Evolutionary conservation across 2,113 vertebrate genomes (phyloP).

Genomic region (Melanostigma gelatinosum): DNA sequence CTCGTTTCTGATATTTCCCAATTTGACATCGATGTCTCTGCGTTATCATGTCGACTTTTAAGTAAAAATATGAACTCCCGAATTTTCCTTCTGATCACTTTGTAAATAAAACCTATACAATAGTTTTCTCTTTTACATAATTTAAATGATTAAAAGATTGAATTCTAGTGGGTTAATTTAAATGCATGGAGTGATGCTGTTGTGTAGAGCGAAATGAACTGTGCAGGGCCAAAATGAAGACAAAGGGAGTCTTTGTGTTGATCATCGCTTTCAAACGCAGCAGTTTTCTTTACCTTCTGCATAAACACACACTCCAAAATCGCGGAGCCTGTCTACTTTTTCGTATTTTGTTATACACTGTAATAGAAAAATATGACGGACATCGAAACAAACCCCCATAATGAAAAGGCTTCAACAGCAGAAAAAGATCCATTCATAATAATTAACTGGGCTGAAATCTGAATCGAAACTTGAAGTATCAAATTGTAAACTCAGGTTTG

Average conservation of each 20-base stretch:
- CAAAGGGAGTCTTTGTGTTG: constrained; percentile 31
- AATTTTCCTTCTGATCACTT: constrained; percentile 53
- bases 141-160: neutral
- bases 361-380: neutral
- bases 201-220: neutral
- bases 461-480: no score
- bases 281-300: constrained; percentile 1
- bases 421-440: neutral
- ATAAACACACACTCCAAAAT: neutral
- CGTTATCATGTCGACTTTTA: constrained; percentile 26
- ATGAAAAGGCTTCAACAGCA: neutral
- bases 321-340: neutral
- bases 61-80: constrained; percentile 35
- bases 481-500: neutral
- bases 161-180: neutral
- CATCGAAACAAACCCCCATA: neutral
- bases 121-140: neutral
- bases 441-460: neutral
- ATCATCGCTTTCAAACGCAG: neutral
- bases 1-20: constrained; percentile 26
- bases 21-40: constrained; percentile 6
- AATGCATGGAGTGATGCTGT: neutral
- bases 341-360: neutral
- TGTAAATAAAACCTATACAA: constrained; percentile 67
- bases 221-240: constrained; percentile 3